phyloP scores from a whole-genome alignment of 2,888 invertebrate genomes.

The Melieria picta region DNA sequence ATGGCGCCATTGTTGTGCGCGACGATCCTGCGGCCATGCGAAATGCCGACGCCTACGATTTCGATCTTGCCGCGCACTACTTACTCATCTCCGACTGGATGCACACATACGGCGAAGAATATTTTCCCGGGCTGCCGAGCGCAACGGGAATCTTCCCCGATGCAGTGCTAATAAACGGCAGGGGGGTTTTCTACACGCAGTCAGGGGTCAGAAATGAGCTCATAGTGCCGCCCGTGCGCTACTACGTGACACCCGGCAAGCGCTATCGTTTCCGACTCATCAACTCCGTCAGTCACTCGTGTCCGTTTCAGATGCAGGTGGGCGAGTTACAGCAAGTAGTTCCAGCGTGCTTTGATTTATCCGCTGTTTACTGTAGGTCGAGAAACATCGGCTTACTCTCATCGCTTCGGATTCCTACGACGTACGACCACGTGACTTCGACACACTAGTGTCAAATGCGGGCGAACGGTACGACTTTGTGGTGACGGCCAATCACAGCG shows the following conservation, averaged over 20 bases:
- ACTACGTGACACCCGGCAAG: constrained; percentile 50
- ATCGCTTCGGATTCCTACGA: constrained; percentile 61
- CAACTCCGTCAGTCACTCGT: constrained; percentile 58
- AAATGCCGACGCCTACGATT: constrained; percentile 75
- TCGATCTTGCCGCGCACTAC: constrained; percentile 76
- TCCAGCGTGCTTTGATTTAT: neutral
- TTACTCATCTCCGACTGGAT: constrained; percentile 84
- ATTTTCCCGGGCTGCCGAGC: constrained; percentile 52
- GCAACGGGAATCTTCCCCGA: constrained; percentile 49
- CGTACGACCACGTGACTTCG: constrained; percentile 50
- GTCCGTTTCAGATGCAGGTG: constrained; percentile 60
- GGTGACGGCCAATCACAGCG: constrained; percentile 62
- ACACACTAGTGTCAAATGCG: constrained; percentile 57
- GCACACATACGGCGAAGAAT: constrained; percentile 68
- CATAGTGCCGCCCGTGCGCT: constrained; percentile 50
- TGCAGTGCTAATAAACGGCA: constrained; percentile 57
- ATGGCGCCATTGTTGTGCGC: constrained; percentile 79
- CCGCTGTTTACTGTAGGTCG: constrained; percentile 45
- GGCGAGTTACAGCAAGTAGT: neutral
- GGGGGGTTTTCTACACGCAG: constrained; percentile 48
- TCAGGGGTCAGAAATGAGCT: constrained; percentile 39
- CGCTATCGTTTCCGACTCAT: constrained; percentile 64
- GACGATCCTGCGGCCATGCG: constrained; percentile 72
- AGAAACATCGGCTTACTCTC: constrained; percentile 56
- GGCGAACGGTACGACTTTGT: constrained; percentile 69